phyloP scores from a whole-genome alignment of 2,888 invertebrate species.

The Sipha maydis region DNA sequence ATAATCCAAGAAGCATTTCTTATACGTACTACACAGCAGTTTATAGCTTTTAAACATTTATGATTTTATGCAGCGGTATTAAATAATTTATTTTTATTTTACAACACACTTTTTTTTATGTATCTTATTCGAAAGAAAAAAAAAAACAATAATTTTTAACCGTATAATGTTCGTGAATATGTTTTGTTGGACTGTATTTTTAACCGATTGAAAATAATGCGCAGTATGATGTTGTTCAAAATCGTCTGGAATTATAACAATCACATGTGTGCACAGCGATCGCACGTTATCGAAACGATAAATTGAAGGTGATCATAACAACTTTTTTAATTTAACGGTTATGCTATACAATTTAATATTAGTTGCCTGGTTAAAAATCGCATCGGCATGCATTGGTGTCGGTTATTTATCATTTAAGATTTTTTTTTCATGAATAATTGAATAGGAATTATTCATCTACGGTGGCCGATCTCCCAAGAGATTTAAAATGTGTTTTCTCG shows the following conservation, averaged over 20 bases:
- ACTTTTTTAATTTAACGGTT: no score
- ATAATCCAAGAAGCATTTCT: background rate
- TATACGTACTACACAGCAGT: background rate
- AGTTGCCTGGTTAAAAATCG: no score
- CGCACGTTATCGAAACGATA: no score
- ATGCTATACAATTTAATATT: no score
- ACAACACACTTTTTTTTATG: background rate
- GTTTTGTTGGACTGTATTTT: no score
- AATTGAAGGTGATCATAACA: no score
- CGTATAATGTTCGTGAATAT: no score
- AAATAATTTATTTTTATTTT: background rate
- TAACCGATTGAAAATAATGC: no score
- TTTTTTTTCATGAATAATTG: background rate
- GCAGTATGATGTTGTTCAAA: no score
- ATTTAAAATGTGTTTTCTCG: background rate
- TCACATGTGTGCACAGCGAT: no score
- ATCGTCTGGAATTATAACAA: no score
- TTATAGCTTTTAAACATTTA: background rate
- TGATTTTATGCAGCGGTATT: background rate
- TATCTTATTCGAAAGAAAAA: background rate
- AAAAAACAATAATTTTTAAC: background rate
- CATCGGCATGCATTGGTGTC: background rate
- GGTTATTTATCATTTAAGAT: background rate
- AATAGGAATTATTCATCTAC: background rate
- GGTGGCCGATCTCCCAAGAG: background rate